Conservation (phyloP, 2,888 invertebrate genomes). For the Coelinius sp. region DNA sequence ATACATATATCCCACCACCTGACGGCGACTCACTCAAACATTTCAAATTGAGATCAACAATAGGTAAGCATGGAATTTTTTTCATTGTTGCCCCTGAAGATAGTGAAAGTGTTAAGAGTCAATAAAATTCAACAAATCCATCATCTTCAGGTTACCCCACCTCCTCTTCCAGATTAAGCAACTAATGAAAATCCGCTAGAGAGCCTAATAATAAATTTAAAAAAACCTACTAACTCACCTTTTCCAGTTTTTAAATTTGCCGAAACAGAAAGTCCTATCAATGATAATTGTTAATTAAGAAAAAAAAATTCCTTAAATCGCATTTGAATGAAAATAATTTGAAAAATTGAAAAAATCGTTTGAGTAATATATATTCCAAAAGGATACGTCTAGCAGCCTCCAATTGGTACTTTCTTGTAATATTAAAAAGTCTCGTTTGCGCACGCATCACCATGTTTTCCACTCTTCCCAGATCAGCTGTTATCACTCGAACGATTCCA, state of each 20-base stretch:
- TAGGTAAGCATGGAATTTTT: neutral
- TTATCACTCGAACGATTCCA: constrained; percentile 31
- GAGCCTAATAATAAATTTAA: too few species aligned
- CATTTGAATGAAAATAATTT: neutral
- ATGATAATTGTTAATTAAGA: constrained; percentile 18
- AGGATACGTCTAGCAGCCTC: constrained; percentile 61
- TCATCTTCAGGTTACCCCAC: too few species aligned
- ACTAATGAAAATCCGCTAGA: too few species aligned
- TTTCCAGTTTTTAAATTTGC: neutral
- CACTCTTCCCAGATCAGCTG: constrained; percentile 14
- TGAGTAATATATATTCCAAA: constrained; percentile 38
- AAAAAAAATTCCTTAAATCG: constrained; percentile 20
- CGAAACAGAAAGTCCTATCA: constrained; percentile 55
- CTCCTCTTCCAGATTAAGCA: too few species aligned
- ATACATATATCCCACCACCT: neutral
- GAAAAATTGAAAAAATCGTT: neutral
- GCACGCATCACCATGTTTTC: constrained; percentile 54
- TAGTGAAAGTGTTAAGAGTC: too few species aligned
- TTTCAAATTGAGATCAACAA: neutral
- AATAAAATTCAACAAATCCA: too few species aligned
- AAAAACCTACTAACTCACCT: too few species aligned
- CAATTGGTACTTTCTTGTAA: constrained; percentile 39
- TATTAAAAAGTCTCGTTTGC: constrained; percentile 46
- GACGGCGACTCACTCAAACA: neutral
- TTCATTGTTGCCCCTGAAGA: too few species aligned